Percentiles rank a stretch among this genome's conserved stretches.
Conservation (phyloP, 2,888 invertebrate genomes). For the Eutolmus rufibarbis region DNA sequence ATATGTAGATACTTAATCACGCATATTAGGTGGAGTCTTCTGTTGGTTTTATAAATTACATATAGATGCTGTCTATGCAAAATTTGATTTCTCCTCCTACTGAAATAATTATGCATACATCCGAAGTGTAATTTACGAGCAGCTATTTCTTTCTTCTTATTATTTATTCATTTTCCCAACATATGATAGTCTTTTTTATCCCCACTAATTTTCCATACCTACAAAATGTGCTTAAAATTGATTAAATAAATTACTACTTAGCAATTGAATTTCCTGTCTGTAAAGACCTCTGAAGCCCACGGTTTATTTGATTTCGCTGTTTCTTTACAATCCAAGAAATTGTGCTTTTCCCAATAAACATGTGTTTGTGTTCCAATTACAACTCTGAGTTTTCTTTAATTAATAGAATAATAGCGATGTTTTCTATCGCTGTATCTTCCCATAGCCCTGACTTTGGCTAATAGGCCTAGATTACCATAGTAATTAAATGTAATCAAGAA, state of each 20-base stretch:
- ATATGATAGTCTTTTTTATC: neutral
- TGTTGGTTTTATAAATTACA: neutral
- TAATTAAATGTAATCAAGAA: constrained; percentile 11
- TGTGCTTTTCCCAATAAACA: neutral
- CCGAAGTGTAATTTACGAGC: neutral
- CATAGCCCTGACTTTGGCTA: neutral
- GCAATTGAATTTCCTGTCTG: neutral
- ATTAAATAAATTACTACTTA: neutral
- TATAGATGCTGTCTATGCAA: neutral
- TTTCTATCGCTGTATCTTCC: neutral
- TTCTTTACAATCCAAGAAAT: neutral
- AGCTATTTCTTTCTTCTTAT: neutral
- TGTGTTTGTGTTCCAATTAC: neutral
- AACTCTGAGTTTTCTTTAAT: neutral
- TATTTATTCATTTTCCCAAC: neutral
- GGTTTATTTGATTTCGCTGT: neutral
- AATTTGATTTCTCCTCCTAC: neutral
- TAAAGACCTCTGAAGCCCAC: neutral
- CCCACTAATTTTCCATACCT: neutral
- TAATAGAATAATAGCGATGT: neutral
- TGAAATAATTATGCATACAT: neutral
- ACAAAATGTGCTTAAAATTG: neutral
- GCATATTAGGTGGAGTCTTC: neutral
- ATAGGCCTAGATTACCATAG: neutral
- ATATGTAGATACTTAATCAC: no score